Conservation (phyloP, 2,797 vertebrate species). For the Falco columbarius region DNA sequence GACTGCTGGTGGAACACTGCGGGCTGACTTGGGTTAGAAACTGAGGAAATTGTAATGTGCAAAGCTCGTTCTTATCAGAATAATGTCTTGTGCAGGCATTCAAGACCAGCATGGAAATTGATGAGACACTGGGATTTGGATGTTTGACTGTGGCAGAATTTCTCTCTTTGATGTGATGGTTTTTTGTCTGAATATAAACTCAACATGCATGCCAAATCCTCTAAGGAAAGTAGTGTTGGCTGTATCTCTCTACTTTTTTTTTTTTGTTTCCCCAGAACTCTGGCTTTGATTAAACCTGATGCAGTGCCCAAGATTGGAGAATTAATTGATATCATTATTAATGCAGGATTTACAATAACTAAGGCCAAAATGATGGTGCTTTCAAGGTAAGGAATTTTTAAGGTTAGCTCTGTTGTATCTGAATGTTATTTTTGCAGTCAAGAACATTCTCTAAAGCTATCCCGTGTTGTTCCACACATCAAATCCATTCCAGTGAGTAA, state of each 20-base stretch:
- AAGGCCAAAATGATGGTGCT: constrained; percentile 94
- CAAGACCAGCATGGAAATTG: neutral
- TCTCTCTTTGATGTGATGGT: neutral
- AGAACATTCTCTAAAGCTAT: neutral
- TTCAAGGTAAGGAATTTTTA: constrained; percentile 82
- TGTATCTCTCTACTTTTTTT: neutral
- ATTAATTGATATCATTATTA: constrained; percentile 87
- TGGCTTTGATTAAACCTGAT: constrained; percentile 94
- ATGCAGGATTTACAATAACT: constrained; percentile 89
- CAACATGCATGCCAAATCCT: neutral
- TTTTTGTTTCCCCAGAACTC: constrained; percentile 78
- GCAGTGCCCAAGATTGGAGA: constrained; percentile 85
- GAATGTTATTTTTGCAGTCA: neutral
- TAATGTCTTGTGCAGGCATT: neutral
- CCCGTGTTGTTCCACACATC: neutral
- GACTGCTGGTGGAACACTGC: neutral
- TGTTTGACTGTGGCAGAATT: neutral
- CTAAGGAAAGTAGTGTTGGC: neutral
- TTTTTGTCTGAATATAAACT: neutral
- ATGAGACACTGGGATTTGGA: neutral
- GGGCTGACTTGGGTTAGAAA: constrained; percentile 1
- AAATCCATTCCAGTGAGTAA: constrained; percentile 9
- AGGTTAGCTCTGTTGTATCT: neutral
- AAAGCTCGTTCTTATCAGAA: neutral
- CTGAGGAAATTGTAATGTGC: neutral